A percentile compares a stretch with the other conserved stretches of the same genome.
phyloP scores from a whole-genome alignment of 2,113 vertebrate genomes.

The Labrus mixtus region DNA sequence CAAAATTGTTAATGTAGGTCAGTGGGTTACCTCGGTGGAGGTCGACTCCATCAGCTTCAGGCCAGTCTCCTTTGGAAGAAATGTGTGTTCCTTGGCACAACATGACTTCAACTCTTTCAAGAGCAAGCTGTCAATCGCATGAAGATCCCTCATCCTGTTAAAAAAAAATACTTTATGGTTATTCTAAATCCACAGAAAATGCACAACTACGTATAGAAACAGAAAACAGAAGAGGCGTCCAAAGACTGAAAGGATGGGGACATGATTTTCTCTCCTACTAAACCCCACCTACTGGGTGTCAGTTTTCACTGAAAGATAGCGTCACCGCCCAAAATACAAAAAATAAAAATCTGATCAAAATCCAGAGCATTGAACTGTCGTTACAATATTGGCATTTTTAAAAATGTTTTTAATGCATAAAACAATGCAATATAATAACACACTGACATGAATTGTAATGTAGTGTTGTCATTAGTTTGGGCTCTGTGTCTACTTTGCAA shows the following conservation, averaged over 20 bases:
- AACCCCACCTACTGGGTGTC: constrained; percentile 63
- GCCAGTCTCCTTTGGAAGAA: constrained; percentile 91
- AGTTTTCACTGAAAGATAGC: constrained; percentile 14
- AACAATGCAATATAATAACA: neutral
- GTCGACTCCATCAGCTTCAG: constrained; percentile 89
- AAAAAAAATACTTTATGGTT: constrained; percentile 34
- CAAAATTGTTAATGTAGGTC: constrained; percentile 25
- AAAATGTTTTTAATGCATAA: fast-evolving
- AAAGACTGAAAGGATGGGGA: neutral
- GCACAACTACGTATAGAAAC: neutral
- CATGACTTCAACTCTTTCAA: constrained; percentile 91
- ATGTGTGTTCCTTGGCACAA: constrained; percentile 88
- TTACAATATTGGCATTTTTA: neutral
- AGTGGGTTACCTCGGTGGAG: constrained; percentile 84
- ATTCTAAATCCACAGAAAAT: neutral
- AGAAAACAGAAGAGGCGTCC: neutral
- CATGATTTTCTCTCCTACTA: neutral
- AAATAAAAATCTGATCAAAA: neutral
- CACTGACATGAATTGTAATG: no score
- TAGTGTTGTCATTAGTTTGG: neutral
- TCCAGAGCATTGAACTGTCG: neutral
- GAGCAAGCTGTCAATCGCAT: constrained; percentile 76
- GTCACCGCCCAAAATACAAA: neutral
- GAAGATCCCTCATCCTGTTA: constrained; percentile 74
- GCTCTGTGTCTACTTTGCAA: neutral